Conservation (phyloP, 2,888 invertebrate genomes). For the Acheta domesticus region DNA sequence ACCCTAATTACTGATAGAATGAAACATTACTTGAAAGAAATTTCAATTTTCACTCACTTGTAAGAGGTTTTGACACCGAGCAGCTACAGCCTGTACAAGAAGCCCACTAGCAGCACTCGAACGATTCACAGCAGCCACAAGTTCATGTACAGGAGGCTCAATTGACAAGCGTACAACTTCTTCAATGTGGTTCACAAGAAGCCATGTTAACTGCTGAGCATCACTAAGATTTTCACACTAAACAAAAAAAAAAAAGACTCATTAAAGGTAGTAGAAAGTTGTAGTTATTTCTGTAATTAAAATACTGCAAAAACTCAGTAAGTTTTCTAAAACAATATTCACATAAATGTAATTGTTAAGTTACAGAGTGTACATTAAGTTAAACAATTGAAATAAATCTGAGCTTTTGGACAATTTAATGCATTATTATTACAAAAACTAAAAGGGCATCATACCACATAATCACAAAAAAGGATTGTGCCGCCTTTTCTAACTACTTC, state of each 20-base stretch:
- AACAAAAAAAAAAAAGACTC: conserved; percentile 37
- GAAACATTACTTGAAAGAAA: conserved; percentile 23
- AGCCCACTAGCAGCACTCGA: conserved; percentile 66
- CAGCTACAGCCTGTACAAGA: conserved; percentile 67
- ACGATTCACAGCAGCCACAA: conserved; percentile 59
- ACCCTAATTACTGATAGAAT: not conserved
- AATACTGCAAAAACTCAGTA: too few species aligned
- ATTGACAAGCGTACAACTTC: conserved; percentile 61
- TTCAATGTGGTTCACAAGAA: conserved; percentile 68
- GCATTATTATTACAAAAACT: not conserved
- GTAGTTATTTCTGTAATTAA: too few species aligned
- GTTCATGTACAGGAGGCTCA: conserved; percentile 65
- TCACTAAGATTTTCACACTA: conserved; percentile 68
- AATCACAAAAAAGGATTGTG: conserved; percentile 72
- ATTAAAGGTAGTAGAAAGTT: too few species aligned
- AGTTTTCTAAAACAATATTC: too few species aligned
- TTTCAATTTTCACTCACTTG: conserved; percentile 46
- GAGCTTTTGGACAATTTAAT: too few species aligned
- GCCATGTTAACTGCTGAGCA: conserved; percentile 71
- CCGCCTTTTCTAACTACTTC: conserved; percentile 66
- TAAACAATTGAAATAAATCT: too few species aligned
- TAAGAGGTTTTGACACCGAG: conserved; percentile 58
- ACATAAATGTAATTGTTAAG: too few species aligned
- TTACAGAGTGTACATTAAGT: too few species aligned
- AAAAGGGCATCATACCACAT: conserved; percentile 58